Conservation (phyloP, 1,140 invertebrate species). For the Lysiphlebus fabarum region DNA sequence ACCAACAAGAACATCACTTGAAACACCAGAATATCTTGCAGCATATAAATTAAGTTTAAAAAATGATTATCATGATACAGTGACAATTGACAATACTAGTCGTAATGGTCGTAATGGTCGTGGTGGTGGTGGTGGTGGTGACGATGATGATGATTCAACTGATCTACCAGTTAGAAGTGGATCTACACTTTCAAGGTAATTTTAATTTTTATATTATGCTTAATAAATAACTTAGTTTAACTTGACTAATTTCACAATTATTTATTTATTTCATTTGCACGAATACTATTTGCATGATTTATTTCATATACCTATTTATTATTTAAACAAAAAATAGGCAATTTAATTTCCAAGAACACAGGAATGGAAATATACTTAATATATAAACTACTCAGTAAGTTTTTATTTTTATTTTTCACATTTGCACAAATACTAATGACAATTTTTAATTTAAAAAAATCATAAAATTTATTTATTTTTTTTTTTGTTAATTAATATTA, state of each 20-base stretch:
- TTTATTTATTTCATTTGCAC: neutral
- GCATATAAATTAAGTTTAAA: conserved; percentile 45
- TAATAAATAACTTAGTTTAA: too few species aligned
- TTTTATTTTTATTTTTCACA: neutral
- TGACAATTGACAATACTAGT: conserved; percentile 45
- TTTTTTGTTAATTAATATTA: too few species aligned
- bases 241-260: neutral
- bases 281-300: too few species aligned
- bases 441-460: neutral
- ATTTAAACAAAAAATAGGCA: too few species aligned
- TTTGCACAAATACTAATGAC: neutral
- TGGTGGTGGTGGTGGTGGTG: conserved; percentile 36
- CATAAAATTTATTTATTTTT: too few species aligned
- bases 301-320: too few species aligned
- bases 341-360: too few species aligned
- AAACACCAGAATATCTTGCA: conserved; percentile 59
- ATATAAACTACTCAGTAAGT: neutral
- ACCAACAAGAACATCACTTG: conserved; percentile 57
- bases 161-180: conserved; percentile 35
- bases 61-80: conserved; percentile 39
- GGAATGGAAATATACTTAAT: too few species aligned
- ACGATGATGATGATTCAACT: conserved; percentile 58
- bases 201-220: conserved; percentile 2
- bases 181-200: conserved; percentile 47
- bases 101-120: too few species aligned